Evolutionary conservation across 2,797 vertebrate genomes (phyloP).

Genomic region (Oryzias sinensis): DNA sequence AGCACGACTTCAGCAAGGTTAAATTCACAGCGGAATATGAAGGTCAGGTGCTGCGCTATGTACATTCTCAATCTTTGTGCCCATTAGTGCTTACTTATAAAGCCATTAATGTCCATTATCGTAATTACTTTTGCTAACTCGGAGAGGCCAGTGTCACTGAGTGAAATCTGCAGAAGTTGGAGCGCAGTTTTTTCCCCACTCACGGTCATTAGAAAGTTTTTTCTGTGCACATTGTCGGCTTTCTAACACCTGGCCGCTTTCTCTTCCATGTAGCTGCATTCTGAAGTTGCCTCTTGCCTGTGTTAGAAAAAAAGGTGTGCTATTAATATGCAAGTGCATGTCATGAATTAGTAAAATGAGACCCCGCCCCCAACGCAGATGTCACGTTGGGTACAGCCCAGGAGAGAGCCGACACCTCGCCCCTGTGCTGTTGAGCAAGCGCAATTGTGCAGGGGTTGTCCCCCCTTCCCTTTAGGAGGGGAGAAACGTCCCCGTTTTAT

Average conservation of each 20-base stretch:
- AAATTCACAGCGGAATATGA: constrained; percentile 48
- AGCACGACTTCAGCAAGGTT: constrained; percentile 29
- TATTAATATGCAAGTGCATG: constrained; percentile 77
- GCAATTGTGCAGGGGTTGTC: constrained; percentile 22
- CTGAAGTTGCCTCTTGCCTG: constrained; percentile 63
- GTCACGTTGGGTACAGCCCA: constrained; percentile 52
- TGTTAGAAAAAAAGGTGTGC: constrained; percentile 67
- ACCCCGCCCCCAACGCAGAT: constrained; percentile 16
- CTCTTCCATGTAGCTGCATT: constrained; percentile 70
- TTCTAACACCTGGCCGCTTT: constrained; percentile 20
- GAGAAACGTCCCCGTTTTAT: constrained; percentile 39
- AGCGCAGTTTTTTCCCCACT: neutral
- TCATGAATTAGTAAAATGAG: constrained; percentile 74
- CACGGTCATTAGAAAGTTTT: constrained; percentile 35
- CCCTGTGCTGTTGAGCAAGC: constrained; percentile 27
- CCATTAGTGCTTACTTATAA: constrained; percentile 69
- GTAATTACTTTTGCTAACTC: constrained; percentile 66
- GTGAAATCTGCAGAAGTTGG: constrained; percentile 47
- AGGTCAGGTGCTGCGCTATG: constrained; percentile 61
- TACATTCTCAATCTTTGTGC: constrained; percentile 48
- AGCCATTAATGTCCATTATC: constrained; percentile 72
- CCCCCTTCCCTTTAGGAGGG: constrained; percentile 49
- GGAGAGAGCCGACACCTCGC: constrained; percentile 36
- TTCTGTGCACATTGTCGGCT: constrained; percentile 7
- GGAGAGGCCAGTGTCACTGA: constrained; percentile 29